Evolutionary conservation across 2,888 invertebrate species (phyloP), one percentile per base, ranked within the genome.

Genomic region (Sipha maydis): DNA sequence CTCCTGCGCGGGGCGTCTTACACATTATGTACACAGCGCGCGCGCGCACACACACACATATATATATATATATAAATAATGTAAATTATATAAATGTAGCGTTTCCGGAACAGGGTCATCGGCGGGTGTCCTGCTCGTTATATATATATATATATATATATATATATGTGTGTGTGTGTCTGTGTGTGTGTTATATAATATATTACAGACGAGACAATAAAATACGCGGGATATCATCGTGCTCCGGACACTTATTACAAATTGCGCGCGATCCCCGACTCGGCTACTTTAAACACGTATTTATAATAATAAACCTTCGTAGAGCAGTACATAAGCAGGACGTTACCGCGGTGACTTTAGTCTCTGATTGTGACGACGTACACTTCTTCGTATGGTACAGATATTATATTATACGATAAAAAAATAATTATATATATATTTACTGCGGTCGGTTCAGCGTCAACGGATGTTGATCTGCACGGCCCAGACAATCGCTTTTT

Each of bases 171-270:
- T n/a, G n/a, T n/a, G n/a, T n/a, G n/a, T n/a, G n/a, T n/a, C n/a
- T 34, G 34, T 34, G 34, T 34, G 34, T 34, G 34, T 34, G 34
- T 34, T n/a, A 14, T 48, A 11, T 48, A 48, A 48, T 48, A 48
- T 48, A 48, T 48, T 48, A 48, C 48, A 3, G 48, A 48, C 61
- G 61, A 21, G 25, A 61, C 61, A 61, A 61, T 61, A 61, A 61
- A 61, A 61, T 21, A 61, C 61, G 61, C 61, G 61, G 61, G 69
- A n/a, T 28, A 28, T 69, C 48, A 14, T 48, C 69, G 28, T 69
- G 69, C 69, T 28, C 69, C n/a, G 69, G 69, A 69, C 69, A 69
- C 28, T 69, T 69, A 69, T 69, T 69, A 69, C 25, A 61, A 61
- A 61, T 61, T 61, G 61, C 25, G 61, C 61, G 61, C 61, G 25